phyloP scores from a whole-genome alignment of 2,113 vertebrate genomes.

The Zosterops pallidus region DNA sequence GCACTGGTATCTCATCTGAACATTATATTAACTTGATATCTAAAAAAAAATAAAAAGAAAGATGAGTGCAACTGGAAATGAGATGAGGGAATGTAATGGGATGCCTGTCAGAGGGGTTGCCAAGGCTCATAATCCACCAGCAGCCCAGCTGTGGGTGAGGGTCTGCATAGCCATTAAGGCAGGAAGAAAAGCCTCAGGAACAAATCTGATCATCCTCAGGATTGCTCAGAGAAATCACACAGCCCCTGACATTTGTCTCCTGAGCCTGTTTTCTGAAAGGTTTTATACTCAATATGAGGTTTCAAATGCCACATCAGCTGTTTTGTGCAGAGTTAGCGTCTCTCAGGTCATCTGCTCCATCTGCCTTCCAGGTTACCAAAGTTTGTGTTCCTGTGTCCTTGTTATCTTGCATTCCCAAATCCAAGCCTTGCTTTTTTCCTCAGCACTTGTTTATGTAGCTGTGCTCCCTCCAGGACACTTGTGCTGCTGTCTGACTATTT shows the following conservation, averaged over 20 bases:
- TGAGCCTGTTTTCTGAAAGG: background rate
- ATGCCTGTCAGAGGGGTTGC: background rate
- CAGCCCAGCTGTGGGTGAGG: background rate
- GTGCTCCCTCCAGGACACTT: background rate
- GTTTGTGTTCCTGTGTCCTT: background rate
- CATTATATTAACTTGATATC: background rate
- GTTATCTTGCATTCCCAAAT: background rate
- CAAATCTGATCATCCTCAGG: background rate
- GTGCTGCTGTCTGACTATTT: background rate
- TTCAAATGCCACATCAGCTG: background rate
- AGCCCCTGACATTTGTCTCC: background rate
- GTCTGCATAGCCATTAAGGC: background rate
- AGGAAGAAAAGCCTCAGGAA: background rate
- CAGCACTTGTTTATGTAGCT: background rate
- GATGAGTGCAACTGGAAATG: background rate
- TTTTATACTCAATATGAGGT: background rate
- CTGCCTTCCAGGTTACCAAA: background rate
- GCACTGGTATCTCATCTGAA: background rate
- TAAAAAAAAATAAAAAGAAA: background rate
- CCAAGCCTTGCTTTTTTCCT: fast-evolving
- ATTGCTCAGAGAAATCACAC: background rate
- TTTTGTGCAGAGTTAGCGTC: background rate
- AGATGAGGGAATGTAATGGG: background rate
- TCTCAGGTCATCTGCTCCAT: background rate
- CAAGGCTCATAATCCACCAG: background rate